These are phyloP conservation scores for Pterostichus madidus DNA, from an alignment of 2,888 invertebrate species.

Conservation along the genomic window DNA sequence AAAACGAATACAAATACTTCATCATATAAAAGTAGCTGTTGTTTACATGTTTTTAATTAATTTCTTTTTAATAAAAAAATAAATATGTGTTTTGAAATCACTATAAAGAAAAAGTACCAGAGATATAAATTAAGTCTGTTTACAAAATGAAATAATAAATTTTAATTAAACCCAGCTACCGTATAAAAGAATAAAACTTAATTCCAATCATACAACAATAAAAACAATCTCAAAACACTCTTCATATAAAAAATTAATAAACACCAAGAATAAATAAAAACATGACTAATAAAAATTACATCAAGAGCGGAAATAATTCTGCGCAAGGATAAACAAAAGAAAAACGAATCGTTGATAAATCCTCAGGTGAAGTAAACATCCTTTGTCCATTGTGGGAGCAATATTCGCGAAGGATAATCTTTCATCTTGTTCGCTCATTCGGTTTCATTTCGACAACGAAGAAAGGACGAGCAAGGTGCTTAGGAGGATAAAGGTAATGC, in stretches of 20 bases:
- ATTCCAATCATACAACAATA: slow-evolving; percentile 23
- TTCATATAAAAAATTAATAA: slow-evolving; percentile 23
- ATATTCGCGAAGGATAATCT: slow-evolving; percentile 21
- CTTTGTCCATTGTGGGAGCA: slow-evolving; percentile 6
- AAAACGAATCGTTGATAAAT: slow-evolving; percentile 3
- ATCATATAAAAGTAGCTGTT: too few species aligned
- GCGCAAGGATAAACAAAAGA: slow-evolving; percentile 7
- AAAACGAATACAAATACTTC: too few species aligned
- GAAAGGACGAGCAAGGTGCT: neutral
- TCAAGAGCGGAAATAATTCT: slow-evolving; percentile 1
- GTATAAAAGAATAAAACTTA: slow-evolving; percentile 4
- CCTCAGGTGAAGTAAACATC: slow-evolving; percentile 10
- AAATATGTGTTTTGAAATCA: too few species aligned
- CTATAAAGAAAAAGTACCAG: too few species aligned
- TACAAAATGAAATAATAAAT: slow-evolving; percentile 8
- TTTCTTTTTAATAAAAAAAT: too few species aligned
- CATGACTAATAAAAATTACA: slow-evolving; percentile 18
- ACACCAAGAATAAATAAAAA: neutral
- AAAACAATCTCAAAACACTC: neutral
- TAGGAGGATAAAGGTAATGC: neutral
- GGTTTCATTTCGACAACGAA: neutral
- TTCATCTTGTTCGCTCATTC: neutral
- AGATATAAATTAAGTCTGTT: neutral
- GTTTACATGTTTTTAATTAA: too few species aligned
- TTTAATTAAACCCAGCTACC: slow-evolving; percentile 12